phyloP scores from a whole-genome alignment of 2,888 invertebrate species.

The Tuberolachnus salignus region DNA sequence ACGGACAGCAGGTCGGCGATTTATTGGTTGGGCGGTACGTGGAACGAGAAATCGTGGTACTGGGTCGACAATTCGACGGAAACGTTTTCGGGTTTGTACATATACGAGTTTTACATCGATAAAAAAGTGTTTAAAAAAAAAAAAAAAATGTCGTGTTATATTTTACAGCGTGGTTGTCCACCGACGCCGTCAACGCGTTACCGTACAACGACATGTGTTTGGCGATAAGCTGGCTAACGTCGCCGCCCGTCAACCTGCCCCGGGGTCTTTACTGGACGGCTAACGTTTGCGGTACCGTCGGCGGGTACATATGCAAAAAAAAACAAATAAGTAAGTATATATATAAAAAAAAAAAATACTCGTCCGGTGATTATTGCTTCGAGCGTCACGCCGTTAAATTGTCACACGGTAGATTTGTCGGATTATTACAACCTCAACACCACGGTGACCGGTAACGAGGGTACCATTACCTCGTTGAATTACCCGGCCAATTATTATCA shows the following conservation, averaged over 20 bases:
- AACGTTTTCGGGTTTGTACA: slow-evolving; percentile 67
- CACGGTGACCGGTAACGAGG: slow-evolving; percentile 71
- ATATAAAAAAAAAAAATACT: too few relatives aligned
- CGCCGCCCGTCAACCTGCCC: slow-evolving; percentile 70
- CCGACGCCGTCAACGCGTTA: slow-evolving; percentile 46
- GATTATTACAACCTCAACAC: slow-evolving; percentile 66
- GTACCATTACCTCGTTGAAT: slow-evolving; percentile 72
- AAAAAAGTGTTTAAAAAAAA: background rate
- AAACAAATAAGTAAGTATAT: slow-evolving; percentile 61
- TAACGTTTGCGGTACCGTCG: slow-evolving; percentile 70
- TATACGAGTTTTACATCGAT: background rate
- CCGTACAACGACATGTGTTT: slow-evolving; percentile 63
- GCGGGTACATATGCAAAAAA: slow-evolving; percentile 72
- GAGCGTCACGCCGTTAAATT: background rate
- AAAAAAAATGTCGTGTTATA: too few relatives aligned
- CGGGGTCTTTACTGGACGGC: slow-evolving; percentile 76
- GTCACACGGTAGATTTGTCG: slow-evolving; percentile 17
- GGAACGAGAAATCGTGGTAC: slow-evolving; percentile 65
- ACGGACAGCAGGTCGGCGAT: slow-evolving; percentile 73
- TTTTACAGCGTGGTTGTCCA: slow-evolving; percentile 59
- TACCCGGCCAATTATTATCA: slow-evolving; percentile 76
- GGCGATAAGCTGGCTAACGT: slow-evolving; percentile 72
- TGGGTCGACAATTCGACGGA: slow-evolving; percentile 73
- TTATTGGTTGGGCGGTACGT: slow-evolving; percentile 76
- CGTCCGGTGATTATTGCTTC: background rate